A percentile compares a stretch with the other conserved stretches of the same genome.
Evolutionary conservation across 2,113 vertebrate species (phyloP).

Genomic region (Oncorhynchus kisutch): DNA sequence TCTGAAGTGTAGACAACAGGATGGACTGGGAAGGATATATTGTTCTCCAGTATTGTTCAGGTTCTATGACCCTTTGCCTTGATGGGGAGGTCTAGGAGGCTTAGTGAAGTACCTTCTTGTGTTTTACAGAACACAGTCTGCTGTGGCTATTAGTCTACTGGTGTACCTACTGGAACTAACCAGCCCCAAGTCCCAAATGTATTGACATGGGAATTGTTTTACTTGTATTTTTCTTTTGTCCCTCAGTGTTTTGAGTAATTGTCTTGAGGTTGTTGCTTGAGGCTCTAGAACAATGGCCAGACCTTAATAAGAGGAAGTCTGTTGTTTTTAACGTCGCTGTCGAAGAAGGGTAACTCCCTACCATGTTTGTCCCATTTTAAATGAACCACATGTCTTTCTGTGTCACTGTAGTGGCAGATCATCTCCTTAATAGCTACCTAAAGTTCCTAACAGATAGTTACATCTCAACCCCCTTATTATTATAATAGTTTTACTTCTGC

Average conservation of each 20-base stretch:
- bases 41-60: neutral
- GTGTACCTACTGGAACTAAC: neutral
- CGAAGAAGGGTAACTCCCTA: slow-evolving; percentile 4
- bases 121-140: no score
- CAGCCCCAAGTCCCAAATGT: slow-evolving; percentile 6
- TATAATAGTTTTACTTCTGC: neutral
- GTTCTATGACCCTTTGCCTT: slow-evolving; percentile 14
- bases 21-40: no score
- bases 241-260: slow-evolving; percentile 28
- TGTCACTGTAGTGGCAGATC: neutral
- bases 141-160: neutral
- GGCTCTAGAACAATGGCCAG: slow-evolving; percentile 45
- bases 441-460: neutral
- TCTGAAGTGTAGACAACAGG: slow-evolving; percentile 1
- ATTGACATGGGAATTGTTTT: slow-evolving; percentile 43
- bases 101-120: no score
- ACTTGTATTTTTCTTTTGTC: slow-evolving; percentile 36
- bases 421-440: neutral
- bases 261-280: slow-evolving; percentile 40
- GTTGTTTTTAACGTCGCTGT: slow-evolving; percentile 33
- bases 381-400: neutral
- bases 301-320: slow-evolving; percentile 34
- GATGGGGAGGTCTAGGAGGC: slow-evolving; percentile 14
- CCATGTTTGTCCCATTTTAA: neutral
- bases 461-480: neutral